A percentile compares a stretch with the other conserved stretches of the same genome.
phyloP scores from a whole-genome alignment of 2,797 vertebrate genomes.

The Urocyon cinereoargenteus region DNA sequence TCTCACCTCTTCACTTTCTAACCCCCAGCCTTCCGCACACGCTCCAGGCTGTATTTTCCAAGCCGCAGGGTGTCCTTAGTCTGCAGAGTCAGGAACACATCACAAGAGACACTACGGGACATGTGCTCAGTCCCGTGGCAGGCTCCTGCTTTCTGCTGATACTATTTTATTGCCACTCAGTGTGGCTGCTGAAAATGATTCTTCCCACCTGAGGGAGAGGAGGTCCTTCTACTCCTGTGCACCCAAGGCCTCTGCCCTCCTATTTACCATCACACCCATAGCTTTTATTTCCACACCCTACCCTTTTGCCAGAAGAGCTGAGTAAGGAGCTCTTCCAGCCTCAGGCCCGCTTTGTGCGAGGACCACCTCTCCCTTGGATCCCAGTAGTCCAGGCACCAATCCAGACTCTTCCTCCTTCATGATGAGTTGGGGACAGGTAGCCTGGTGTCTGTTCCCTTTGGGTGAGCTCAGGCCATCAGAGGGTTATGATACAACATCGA shows the following conservation, averaged over 20 bases:
- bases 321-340: background rate
- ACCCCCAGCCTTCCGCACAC: background rate
- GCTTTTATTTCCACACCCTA: background rate
- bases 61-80: background rate
- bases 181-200: background rate
- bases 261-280: background rate
- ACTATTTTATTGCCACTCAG: background rate
- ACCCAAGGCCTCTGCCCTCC: background rate
- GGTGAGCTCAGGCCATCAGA: background rate
- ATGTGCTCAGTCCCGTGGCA: accelerated
- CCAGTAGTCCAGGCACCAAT: background rate
- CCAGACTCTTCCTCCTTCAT: background rate
- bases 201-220: background rate
- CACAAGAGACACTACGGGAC: background rate
- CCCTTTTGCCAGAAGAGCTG: background rate
- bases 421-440: background rate
- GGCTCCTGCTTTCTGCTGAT: background rate
- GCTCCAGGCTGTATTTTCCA: background rate
- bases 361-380: background rate
- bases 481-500: background rate
- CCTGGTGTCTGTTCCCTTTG: background rate
- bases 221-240: background rate
- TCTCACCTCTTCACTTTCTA: background rate
- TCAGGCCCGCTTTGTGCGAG: background rate
- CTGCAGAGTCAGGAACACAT: background rate